phyloP scores from a whole-genome alignment of 2,797 vertebrate species.

The Kryptolebias ocellatus region DNA sequence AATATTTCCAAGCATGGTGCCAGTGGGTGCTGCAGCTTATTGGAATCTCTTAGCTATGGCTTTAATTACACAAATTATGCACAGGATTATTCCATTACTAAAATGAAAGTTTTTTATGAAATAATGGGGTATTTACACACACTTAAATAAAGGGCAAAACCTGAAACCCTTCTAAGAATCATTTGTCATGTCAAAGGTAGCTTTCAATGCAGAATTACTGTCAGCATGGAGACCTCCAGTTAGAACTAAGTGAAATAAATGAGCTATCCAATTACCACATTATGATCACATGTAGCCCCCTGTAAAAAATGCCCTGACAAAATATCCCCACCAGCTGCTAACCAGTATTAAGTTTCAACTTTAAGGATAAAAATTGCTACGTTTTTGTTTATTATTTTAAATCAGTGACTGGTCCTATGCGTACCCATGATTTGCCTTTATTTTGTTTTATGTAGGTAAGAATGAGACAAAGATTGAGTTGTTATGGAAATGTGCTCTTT shows the following conservation, averaged over 20 bases:
- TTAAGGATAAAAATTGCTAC: neutral
- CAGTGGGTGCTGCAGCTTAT: slow-evolving; percentile 45
- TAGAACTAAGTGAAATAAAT: slow-evolving; percentile 73
- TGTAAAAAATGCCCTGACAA: slow-evolving; percentile 22
- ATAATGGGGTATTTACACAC: slow-evolving; percentile 1
- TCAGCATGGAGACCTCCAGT: slow-evolving; percentile 65
- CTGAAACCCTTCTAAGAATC: slow-evolving; percentile 51
- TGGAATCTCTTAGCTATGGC: slow-evolving; percentile 36
- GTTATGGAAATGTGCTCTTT: slow-evolving; percentile 12
- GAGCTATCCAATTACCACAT: slow-evolving; percentile 75
- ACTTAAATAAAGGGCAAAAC: slow-evolving; percentile 36
- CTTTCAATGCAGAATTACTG: slow-evolving; percentile 67
- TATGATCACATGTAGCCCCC: slow-evolving; percentile 61
- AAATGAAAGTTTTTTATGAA: slow-evolving; percentile 18
- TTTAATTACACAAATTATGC: slow-evolving; percentile 59
- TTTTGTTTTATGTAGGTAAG: slow-evolving; percentile 21
- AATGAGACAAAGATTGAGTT: slow-evolving; percentile 2
- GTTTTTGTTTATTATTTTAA: slow-evolving; percentile 30
- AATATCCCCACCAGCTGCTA: slow-evolving; percentile 34
- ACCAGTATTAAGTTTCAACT: slow-evolving; percentile 6
- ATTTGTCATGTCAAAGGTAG: slow-evolving; percentile 67
- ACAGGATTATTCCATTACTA: slow-evolving; percentile 5
- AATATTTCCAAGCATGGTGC: slow-evolving; percentile 69
- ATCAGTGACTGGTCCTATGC: slow-evolving; percentile 2
- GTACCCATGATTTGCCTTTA: neutral